Base-by-base conservation (phyloP, 2,888 invertebrate species). In the Hololepta plana region DNA sequence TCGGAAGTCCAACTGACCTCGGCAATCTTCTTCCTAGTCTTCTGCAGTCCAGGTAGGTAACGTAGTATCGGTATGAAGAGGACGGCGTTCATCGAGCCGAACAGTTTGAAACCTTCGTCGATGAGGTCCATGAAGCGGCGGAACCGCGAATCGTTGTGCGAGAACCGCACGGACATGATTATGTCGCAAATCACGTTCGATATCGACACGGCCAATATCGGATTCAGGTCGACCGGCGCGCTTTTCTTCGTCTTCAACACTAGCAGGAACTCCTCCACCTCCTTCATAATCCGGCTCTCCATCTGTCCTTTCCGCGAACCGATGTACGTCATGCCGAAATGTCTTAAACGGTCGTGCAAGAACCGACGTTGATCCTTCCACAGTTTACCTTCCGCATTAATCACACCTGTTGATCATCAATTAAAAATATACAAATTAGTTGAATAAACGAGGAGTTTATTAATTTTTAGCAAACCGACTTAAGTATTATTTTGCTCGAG, bases 341-440 rank as follows among this genome's bases (percentile, higher is more conserved):
- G 71, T 11, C 85, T 66, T 2, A 88, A 62, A 40, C 81, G 77
- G 39, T 81, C 79, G 48, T 87, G 85, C 26, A 88, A 60, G 56
- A 88, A 90, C 36, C 75, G 68, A 31, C 88, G 65, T 50, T 90
- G 87, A 43, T 76, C 82, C 53, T 84, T 85, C 90, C 90, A 90
- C 42, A 88, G 59, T 38, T 72, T 71, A 33, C 88, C 88, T 38
- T 80, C 80, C 41, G 81, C 77, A 54, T 90, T 88, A 46, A 88
- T 72, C 41, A 90, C 75, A 40, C 90, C 90, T 88, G 62, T 6
- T 15, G 23, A 30, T 32, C 31, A 25, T 31, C 26, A 13, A 20
- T 9, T 32, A 31, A 25, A 29, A 30, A 21, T 29, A 15, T 20
- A 21, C 16, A 46, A 47, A 49, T 46, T 45, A 44, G 41, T 41